Percentiles rank a stretch among this genome's conserved stretches.
These are phyloP conservation scores for Heteromyza rotundicornis DNA, from an alignment of 2,888 invertebrate species.

Conservation along the genomic window DNA sequence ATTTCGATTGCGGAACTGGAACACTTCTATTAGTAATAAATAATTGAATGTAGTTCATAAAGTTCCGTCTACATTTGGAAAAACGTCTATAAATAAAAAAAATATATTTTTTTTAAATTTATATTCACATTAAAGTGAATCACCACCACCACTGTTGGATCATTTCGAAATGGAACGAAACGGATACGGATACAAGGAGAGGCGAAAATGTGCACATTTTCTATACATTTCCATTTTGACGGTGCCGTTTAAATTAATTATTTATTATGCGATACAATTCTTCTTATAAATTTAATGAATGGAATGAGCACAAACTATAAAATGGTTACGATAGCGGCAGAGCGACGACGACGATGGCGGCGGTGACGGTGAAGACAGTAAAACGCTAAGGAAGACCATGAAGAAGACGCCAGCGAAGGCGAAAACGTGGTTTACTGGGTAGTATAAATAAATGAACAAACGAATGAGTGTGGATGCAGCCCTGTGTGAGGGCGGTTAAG, in stretches of 20 bases:
- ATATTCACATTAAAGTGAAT: too few species aligned
- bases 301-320: constrained; percentile 51
- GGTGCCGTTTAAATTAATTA: constrained; percentile 57
- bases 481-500: background rate
- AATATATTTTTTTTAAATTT: too few species aligned
- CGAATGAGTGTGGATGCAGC: constrained; percentile 11
- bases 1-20: too few species aligned
- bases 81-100: too few species aligned
- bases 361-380: constrained; percentile 11
- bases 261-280: constrained; percentile 54
- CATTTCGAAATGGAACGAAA: background rate
- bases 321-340: constrained; percentile 25
- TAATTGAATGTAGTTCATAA: too few species aligned
- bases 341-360: constrained; percentile 4
- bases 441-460: constrained; percentile 48
- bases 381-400: constrained; percentile 22
- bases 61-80: too few species aligned
- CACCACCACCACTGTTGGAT: too few species aligned
- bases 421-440: constrained; percentile 39
- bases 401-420: background rate
- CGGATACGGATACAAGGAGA: constrained; percentile 2
- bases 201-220: too few species aligned
- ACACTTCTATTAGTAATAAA: too few species aligned
- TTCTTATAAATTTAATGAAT: constrained; percentile 59
- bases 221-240: constrained; percentile 28